A percentile compares a stretch with the other conserved stretches of the same genome.
phyloP scores from a whole-genome alignment of 2,888 invertebrate genomes.

The Drosophila subsilvestris region DNA sequence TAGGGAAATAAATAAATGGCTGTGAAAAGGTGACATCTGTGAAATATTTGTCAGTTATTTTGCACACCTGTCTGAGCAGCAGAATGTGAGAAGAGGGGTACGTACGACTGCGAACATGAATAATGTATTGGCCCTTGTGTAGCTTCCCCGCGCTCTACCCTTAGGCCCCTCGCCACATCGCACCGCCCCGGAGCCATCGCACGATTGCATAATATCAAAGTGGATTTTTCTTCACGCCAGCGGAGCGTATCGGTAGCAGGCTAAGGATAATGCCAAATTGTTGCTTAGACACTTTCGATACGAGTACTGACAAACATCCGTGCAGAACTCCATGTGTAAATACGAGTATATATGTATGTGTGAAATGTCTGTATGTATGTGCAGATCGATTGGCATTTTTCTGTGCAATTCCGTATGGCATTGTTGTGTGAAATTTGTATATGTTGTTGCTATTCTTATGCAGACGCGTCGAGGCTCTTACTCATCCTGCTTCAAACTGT shows the following conservation, averaged over 20 bases:
- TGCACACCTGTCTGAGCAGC: slow-evolving; percentile 76
- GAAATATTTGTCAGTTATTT: slow-evolving; percentile 73
- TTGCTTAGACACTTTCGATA: slow-evolving; percentile 43
- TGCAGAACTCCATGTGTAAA: not conserved
- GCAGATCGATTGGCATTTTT: slow-evolving; percentile 32
- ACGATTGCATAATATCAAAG: slow-evolving; percentile 73
- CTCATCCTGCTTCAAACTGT: slow-evolving; percentile 14
- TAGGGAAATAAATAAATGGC: slow-evolving; percentile 52
- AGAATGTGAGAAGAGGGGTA: slow-evolving; percentile 1
- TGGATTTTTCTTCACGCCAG: slow-evolving; percentile 52
- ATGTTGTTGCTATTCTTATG: slow-evolving; percentile 35
- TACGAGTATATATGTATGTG: not conserved
- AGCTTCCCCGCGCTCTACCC: slow-evolving; percentile 14
- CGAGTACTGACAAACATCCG: not conserved
- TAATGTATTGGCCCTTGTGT: slow-evolving; percentile 55
- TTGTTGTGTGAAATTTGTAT: slow-evolving; percentile 53
- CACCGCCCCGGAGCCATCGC: slow-evolving; percentile 50
- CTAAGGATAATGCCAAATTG: slow-evolving; percentile 37
- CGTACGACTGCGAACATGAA: slow-evolving; percentile 53
- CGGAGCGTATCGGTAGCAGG: slow-evolving; percentile 41
- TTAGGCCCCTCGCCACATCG: not conserved
- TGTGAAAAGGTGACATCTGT: slow-evolving; percentile 59
- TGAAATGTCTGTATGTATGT: not conserved
- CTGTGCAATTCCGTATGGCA: slow-evolving; percentile 34
- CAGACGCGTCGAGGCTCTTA: slow-evolving; percentile 15